These are phyloP conservation scores for Caenorhabditis latens DNA, from an alignment of 1,140 invertebrate species.

Conservation along the genomic window DNA sequence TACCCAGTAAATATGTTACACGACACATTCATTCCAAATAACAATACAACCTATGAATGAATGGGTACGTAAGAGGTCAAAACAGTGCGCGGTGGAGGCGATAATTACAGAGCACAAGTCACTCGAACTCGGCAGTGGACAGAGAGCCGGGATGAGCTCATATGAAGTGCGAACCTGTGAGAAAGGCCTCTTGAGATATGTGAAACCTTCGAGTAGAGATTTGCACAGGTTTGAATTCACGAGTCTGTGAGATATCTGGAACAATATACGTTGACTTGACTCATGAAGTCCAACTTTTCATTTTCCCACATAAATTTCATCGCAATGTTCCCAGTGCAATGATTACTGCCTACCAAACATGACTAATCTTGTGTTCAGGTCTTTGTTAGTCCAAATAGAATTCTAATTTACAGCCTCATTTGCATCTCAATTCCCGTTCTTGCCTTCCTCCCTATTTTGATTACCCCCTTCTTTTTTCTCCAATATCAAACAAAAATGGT, in stretches of 20 bases:
- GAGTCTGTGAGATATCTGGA: not conserved
- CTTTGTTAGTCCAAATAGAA: conserved; percentile 46
- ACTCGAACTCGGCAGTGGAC: conserved; percentile 14
- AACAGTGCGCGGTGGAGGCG: not conserved
- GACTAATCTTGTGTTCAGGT: conserved; percentile 15
- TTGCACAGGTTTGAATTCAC: not conserved
- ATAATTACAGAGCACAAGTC: conserved; percentile 52
- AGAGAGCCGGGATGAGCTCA: conserved; percentile 22
- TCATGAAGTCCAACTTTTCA: not conserved
- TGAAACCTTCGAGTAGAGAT: not conserved
- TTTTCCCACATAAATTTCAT: not conserved
- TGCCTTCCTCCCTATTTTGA: not conserved
- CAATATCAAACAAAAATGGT: conserved; percentile 19
- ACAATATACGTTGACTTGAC: too few species aligned
- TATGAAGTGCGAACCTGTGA: not conserved
- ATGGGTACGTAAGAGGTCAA: conserved; percentile 51
- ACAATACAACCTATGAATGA: conserved; percentile 25
- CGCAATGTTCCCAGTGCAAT: conserved; percentile 9
- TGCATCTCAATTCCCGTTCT: conserved; percentile 18
- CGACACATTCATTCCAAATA: conserved; percentile 12
- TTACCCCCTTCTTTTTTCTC: not conserved
- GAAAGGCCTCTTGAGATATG: not conserved
- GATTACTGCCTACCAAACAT: conserved; percentile 46
- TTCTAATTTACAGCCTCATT: conserved; percentile 52
- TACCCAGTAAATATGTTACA: conserved; percentile 37